Conservation (phyloP, 2,888 invertebrate species). For the Cosmia pyralina region DNA sequence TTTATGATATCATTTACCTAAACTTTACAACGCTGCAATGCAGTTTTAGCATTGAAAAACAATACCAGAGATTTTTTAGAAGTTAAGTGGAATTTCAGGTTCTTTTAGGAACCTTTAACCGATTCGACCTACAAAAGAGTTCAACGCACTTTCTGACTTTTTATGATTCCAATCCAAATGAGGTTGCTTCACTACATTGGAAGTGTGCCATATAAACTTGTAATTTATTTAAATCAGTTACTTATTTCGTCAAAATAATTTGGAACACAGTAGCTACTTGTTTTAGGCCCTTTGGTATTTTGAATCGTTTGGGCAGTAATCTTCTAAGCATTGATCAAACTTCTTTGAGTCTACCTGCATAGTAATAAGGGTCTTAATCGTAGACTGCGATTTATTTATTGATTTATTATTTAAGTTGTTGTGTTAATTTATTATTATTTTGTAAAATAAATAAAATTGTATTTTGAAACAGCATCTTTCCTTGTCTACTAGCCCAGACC, state of each 20-base stretch:
- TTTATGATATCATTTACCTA: neutral
- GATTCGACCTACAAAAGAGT: neutral
- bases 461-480: neutral
- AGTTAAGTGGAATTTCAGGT: neutral
- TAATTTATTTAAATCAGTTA: constrained; percentile 35
- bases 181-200: constrained; percentile 10
- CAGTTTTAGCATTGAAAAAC: neutral
- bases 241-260: neutral
- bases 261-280: neutral
- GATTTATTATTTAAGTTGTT: constrained; percentile 48
- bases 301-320: neutral
- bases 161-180: constrained; percentile 33
- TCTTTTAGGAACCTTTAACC: neutral
- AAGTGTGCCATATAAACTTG: constrained; percentile 19
- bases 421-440: constrained; percentile 36
- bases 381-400: constrained; percentile 61
- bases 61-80: neutral
- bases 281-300: neutral
- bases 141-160: neutral
- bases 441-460: constrained; percentile 29
- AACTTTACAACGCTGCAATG: neutral
- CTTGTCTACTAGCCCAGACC: too few relatives aligned
- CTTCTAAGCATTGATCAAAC: neutral
- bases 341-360: neutral
- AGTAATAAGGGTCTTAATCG: constrained; percentile 23